A percentile compares a stretch with the other conserved stretches of the same genome.
phyloP scores from a whole-genome alignment of 1,140 invertebrate genomes.

The Antheraea pernyi region DNA sequence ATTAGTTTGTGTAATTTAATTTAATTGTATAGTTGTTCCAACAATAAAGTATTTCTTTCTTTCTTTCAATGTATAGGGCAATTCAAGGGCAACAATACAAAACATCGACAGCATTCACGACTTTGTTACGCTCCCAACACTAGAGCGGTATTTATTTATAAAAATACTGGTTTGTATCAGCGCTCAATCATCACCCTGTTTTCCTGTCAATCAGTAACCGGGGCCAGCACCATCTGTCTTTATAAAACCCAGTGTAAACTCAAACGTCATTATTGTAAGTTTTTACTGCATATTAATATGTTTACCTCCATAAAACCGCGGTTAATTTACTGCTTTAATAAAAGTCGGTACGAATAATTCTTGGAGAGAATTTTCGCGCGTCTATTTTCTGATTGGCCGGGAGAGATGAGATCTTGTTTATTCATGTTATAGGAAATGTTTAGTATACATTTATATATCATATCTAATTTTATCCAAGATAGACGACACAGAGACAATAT shows the following conservation, averaged over 20 bases:
- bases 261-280: slow-evolving; percentile 55
- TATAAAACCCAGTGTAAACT: slow-evolving; percentile 70
- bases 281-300: slow-evolving; percentile 70
- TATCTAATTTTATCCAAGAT: too few relatives aligned
- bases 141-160: slow-evolving; percentile 65
- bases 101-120: slow-evolving; percentile 7
- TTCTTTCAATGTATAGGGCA: too few relatives aligned
- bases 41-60: too few relatives aligned
- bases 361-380: not conserved
- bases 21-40: too few relatives aligned
- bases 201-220: slow-evolving; percentile 60
- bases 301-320: slow-evolving; percentile 52
- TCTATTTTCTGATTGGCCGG: slow-evolving; percentile 2
- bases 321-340: slow-evolving; percentile 63
- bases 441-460: not conserved
- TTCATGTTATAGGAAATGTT: not conserved
- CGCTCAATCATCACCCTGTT: slow-evolving; percentile 69
- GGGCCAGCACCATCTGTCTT: slow-evolving; percentile 66
- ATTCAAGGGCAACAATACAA: slow-evolving; percentile 4
- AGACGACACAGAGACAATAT: too few relatives aligned
- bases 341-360: slow-evolving; percentile 30
- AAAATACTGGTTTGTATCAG: slow-evolving; percentile 73
- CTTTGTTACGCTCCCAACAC: slow-evolving; percentile 23
- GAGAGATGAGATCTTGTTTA: not conserved
- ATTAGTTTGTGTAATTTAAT: too few relatives aligned